Evolutionary conservation across 2,888 invertebrate species (phyloP), one percentile per base, ranked within the genome.

Genomic region (Neoaliturus tenellus): DNA sequence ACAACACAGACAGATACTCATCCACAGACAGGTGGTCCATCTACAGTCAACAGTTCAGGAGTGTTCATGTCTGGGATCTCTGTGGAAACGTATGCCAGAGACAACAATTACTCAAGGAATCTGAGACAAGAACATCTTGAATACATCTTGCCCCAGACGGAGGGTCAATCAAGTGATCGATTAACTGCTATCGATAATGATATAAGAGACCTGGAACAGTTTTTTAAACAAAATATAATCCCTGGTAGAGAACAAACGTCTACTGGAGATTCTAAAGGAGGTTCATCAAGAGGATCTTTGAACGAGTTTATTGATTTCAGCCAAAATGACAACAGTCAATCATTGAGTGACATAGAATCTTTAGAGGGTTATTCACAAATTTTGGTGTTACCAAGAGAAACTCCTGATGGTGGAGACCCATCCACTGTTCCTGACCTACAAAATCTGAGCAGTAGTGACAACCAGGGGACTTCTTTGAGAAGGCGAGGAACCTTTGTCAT

Each of bases 401-500:
- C 48, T 6, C 48, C 75, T 75, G 75, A 28, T 41, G 44, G 28
- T 12, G 48, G 48, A 8, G 31, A 75, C 28, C 23, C 17, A 35
- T 41, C 73, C n/a, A 39, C 20, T 73, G 20, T 23, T 12, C 41
- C 41, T 20, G 48, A 75, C 17, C 17, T n/a, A 10, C n/a, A 31
- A 14, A 33, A 2, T 17, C 17, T 39, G 10, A 23, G 35, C 71
- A 71, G 39, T 35, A 39, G 39, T 71, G 48, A 31, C 31, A 75
- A 48, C 2, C 44, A 10, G n/a, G 75, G 17, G 28, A 75, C 75
- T 48, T 39, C 31, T 14, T 0, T 75, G 10, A 75, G 75, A n/a
- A 75, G 75, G 75, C 44, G 48, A 25, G 75, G 75, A 25, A 75
- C 75, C 20, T 75, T 48, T 28, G 75, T 75, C 39, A 75, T 75